These are phyloP conservation scores for Esox masquinongy DNA, from an alignment of 2,797 vertebrate species.

Conservation along the genomic window DNA sequence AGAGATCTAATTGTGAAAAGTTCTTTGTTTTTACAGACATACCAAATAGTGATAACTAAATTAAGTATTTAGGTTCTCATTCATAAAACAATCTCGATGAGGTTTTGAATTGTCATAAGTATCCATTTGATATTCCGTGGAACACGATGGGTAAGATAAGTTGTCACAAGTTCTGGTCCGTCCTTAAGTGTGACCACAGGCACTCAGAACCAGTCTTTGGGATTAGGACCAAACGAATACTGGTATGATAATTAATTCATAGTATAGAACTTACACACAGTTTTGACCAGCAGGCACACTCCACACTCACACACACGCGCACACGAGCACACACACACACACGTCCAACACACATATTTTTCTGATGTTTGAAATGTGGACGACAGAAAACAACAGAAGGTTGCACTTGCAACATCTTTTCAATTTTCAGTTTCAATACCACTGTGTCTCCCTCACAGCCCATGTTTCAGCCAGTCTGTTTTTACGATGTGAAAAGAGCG, in stretches of 20 bases:
- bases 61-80: background rate
- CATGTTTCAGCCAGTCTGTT: constrained; percentile 32
- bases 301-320: background rate
- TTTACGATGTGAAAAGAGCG: constrained; percentile 44
- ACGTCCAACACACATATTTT: background rate
- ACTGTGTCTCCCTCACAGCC: background rate
- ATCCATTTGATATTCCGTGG: constrained; percentile 6
- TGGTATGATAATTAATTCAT: background rate
- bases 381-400: constrained; percentile 7
- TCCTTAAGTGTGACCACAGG: background rate
- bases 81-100: background rate
- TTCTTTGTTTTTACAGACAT: background rate
- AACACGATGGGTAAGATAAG: constrained; percentile 6
- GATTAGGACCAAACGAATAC: background rate
- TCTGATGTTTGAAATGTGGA: background rate
- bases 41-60: background rate
- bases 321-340: background rate
- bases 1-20: too few relatives aligned
- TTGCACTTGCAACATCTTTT: constrained; percentile 4
- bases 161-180: constrained; percentile 9
- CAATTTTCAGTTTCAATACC: background rate
- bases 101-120: background rate
- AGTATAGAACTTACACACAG: background rate
- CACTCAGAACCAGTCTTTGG: background rate
- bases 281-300: background rate